These are phyloP conservation scores for Regulus satrapa DNA, from an alignment of 2,113 vertebrate species.

Conservation along the genomic window DNA sequence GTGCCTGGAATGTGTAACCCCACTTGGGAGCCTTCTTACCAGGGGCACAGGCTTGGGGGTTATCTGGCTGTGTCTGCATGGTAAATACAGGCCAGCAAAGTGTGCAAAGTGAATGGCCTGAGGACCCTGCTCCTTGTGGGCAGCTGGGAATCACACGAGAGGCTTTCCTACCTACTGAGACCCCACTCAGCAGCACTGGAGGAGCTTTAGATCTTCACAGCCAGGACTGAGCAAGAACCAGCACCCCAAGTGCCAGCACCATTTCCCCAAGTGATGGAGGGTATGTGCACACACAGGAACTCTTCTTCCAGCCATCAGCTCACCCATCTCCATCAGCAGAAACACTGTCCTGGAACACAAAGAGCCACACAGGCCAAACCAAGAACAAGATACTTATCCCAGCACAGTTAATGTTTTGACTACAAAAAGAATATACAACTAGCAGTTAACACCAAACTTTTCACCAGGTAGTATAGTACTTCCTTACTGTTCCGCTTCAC, in stretches of 20 bases:
- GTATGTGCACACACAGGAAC: fast-evolving
- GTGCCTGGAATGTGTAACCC: constrained; percentile 29
- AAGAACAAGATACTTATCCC: background rate
- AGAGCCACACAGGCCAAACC: background rate
- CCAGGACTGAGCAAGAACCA: background rate
- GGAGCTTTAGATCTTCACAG: background rate
- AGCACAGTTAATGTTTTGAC: background rate
- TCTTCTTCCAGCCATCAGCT: background rate
- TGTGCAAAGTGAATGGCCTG: background rate
- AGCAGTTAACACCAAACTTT: background rate
- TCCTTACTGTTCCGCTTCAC: background rate
- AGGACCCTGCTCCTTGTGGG: background rate
- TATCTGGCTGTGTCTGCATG: background rate
- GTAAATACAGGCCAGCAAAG: background rate
- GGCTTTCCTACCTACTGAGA: background rate
- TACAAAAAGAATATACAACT: background rate
- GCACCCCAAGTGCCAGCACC: background rate
- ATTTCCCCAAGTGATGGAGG: fast-evolving
- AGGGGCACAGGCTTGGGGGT: background rate
- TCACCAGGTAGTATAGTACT: no score
- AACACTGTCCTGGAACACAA: background rate
- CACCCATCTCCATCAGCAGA: background rate
- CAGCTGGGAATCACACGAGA: background rate
- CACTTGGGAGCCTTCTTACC: background rate
- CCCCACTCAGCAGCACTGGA: background rate